Base-by-base conservation (phyloP, 2,113 vertebrate species). In the Scomber colias region DNA sequence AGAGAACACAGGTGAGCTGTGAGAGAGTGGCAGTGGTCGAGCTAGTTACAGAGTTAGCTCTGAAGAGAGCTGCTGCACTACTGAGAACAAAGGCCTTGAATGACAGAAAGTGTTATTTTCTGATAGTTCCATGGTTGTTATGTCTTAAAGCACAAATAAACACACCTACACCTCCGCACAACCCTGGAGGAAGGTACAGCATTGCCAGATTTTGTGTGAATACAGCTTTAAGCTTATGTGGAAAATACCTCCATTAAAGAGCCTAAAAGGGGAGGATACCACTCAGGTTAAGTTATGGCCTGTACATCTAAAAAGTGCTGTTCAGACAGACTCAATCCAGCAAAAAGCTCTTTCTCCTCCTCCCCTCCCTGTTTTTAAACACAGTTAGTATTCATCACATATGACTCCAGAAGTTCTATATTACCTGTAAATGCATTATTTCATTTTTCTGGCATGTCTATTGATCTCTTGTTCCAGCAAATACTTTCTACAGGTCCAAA, bases 341-440 rank as follows among this genome's bases (percentile, higher is more conserved):
- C 51, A 31, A 50, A 60, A 71, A 56, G 53, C 17, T 65, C 11
- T 19, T 40, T 5, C 24, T 56, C 35, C 16, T 9, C 46, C 30
- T 66, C 0, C 1, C 62, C 27, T 60, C 24, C 2, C 24, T 19
- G 30, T 46, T 67, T 78, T 69, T 24, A 40, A 62, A 53, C 21
- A 57, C 35, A 50, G 57, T 72, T 70, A 51, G 21, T 30, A 50
- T 64, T 88, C 24, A 66, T 15, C 31, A 51, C 56, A 35, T 72
- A 35, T 1, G 3, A n/a, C 31, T 40, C 17, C 11, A 24, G 7
- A 51, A 14, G 48, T 1, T 31, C 2, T 61, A 10, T 9, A 15
- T 54, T 48, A 49, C 4, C 46, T 50, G 4, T 21, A 24, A 61
- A 77, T 40, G 35, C 27, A 71, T 45, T 74, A 24, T 61, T 79